Base-by-base conservation (phyloP, 2,888 invertebrate genomes). In the Agriopis leucophaearia region DNA sequence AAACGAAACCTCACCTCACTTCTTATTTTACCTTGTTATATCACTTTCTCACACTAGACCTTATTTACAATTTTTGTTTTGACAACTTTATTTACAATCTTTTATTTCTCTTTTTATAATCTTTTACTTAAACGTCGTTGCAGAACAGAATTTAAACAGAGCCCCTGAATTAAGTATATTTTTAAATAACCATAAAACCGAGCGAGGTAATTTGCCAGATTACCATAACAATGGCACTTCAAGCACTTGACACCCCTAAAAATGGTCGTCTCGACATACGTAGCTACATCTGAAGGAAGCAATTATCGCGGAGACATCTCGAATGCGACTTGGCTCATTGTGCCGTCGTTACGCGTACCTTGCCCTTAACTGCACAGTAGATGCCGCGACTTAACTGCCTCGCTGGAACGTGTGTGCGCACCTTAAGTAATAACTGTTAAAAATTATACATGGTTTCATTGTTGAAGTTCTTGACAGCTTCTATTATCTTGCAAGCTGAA, bases 211-310 rank as follows among this genome's bases (percentile, higher is more conserved):
- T 75, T 69, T 67, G 60, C 36, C 50, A 52, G 60, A 82, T 83
- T 78, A 77, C 72, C 80, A 81, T 80, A 60, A 84, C 78, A 83
- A 84, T 75, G 50, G 50, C n/a, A 27, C 40, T 59, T 58, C 8
- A 71, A 67, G 69, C 61, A 57, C 57, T 74, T 51, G 74, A 69
- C 85, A 81, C 75, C 86, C 85, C 84, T 86, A 76, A 66, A 66
- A 70, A 75, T 72, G 64, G 71, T 66, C 68, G 38, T 62, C 66
- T 65, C 62, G 64, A 74, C 70, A 70, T 71, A 73, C 75, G 76
- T 70, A 76, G 75, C 75, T 63, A 68, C 66, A 75, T 74, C 79
- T 81, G 82, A 84, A 84, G 85, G 83, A 87, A 86, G 86, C 84
- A 87, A 85, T 87, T 86, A 87, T 79, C 81, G 79, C 71, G 72